These are phyloP conservation scores for Heliconius sara DNA, from an alignment of 2,888 invertebrate genomes.

Conservation along the genomic window DNA sequence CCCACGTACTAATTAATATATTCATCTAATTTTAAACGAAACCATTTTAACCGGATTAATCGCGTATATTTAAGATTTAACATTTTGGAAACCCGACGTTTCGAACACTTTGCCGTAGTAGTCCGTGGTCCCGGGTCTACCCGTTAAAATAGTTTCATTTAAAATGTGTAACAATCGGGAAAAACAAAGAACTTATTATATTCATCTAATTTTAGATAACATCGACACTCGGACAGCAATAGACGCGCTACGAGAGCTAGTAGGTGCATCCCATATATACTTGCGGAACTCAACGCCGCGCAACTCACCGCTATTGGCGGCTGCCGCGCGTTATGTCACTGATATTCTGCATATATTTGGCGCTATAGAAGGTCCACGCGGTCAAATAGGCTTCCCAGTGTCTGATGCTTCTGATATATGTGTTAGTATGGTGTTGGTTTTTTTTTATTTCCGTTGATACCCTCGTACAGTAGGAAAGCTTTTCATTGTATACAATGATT, in stretches of 20 bases:
- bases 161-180: too few species aligned
- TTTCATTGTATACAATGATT: too few species aligned
- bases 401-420: conserved; percentile 69
- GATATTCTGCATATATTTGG: conserved; percentile 91
- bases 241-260: conserved; percentile 92
- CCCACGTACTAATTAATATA: not conserved
- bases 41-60: too few species aligned
- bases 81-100: too few species aligned
- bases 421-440: conserved; percentile 64
- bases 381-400: conserved; percentile 90
- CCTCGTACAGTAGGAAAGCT: not conserved
- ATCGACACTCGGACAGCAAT: conserved; percentile 95
- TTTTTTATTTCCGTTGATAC: not conserved
- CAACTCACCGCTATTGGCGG: conserved; percentile 88
- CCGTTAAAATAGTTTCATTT: too few species aligned
- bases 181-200: too few species aligned
- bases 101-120: too few species aligned
- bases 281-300: conserved; percentile 85
- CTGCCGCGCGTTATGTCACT: conserved; percentile 93
- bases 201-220: conserved; percentile 86
- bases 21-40: too few species aligned
- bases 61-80: too few species aligned
- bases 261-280: conserved; percentile 94
- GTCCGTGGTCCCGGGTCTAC: too few species aligned
- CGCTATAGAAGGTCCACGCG: conserved; percentile 86